phyloP scores from a whole-genome alignment of 2,888 invertebrate species.

The Leucophenga montana region DNA sequence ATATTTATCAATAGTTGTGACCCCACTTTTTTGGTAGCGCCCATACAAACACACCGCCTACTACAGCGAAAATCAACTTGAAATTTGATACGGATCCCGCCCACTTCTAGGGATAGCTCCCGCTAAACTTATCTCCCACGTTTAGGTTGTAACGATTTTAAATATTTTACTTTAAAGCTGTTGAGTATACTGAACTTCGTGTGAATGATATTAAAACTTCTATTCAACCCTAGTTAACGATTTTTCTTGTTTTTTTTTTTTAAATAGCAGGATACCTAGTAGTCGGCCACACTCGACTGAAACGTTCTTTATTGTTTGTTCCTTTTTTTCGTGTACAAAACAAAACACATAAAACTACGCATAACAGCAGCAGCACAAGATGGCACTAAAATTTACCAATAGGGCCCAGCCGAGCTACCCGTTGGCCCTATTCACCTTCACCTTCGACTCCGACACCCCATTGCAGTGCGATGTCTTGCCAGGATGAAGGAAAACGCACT shows the following conservation, averaged over 20 bases:
- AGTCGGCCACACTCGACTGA: constrained; percentile 47
- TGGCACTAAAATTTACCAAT: constrained; percentile 55
- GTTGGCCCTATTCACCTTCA: neutral
- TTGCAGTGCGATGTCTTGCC: constrained; percentile 4
- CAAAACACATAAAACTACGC: constrained; percentile 45
- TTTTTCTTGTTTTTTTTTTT: constrained; percentile 50
- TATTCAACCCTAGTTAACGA: no score
- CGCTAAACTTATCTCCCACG: no score
- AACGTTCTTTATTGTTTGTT: constrained; percentile 40
- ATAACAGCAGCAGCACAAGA: constrained; percentile 36
- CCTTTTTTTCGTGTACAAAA: constrained; percentile 15
- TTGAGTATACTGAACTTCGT: no score
- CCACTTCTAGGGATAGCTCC: no score
- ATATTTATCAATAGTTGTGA: no score
- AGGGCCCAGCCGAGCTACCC: constrained; percentile 44
- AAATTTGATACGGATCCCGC: no score
- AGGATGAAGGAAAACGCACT: neutral
- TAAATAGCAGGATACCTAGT: neutral
- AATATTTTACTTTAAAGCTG: no score
- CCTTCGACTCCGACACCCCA: neutral
- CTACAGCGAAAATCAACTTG: no score
- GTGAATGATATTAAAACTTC: no score
- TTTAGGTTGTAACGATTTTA: no score
- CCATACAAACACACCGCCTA: no score
- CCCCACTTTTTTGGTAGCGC: no score